phyloP scores from a whole-genome alignment of 2,797 vertebrate genomes.

The Pagetopsis macropterus region DNA sequence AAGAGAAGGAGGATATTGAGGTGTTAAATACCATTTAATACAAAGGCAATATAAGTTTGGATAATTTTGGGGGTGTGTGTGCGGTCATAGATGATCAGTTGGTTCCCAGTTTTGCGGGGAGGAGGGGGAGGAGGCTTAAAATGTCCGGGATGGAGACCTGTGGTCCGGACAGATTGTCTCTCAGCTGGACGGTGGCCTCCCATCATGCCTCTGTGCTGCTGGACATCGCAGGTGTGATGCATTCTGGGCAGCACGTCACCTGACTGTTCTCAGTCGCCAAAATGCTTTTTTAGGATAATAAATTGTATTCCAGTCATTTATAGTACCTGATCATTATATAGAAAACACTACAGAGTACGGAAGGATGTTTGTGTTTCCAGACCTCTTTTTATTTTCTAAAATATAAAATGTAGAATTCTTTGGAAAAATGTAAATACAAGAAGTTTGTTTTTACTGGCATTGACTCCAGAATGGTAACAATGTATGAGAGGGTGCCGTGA shows the following conservation, averaged over 20 bases:
- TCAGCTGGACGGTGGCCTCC: slow-evolving; percentile 63
- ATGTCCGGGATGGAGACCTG: slow-evolving; percentile 39
- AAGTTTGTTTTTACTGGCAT: too few species aligned
- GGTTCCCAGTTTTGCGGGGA: slow-evolving; percentile 14
- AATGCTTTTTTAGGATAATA: background rate
- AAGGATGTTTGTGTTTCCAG: too few species aligned
- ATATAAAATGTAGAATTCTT: too few species aligned
- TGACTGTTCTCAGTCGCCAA: slow-evolving; percentile 16
- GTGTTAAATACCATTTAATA: slow-evolving; percentile 62
- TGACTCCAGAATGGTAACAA: too few species aligned
- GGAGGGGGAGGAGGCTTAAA: slow-evolving; percentile 8
- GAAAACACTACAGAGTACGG: too few species aligned
- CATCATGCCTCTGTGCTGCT: slow-evolving; percentile 35
- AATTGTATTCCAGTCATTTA: too few species aligned
- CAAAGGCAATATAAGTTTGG: slow-evolving; percentile 43
- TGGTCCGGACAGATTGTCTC: slow-evolving; percentile 71
- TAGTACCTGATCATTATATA: too few species aligned
- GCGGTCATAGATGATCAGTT: slow-evolving; percentile 17
- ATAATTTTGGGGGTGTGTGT: slow-evolving; percentile 2
- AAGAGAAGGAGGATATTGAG: slow-evolving; percentile 20
- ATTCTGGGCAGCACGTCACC: slow-evolving; percentile 31
- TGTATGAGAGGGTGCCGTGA: too few species aligned
- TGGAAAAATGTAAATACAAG: too few species aligned
- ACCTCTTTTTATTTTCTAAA: too few species aligned
- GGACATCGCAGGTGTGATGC: slow-evolving; percentile 40